Percentiles rank a stretch among this genome's conserved stretches.
Evolutionary conservation across 2,113 vertebrate species (phyloP).

Genomic region (Myrmophylax atrothorax): DNA sequence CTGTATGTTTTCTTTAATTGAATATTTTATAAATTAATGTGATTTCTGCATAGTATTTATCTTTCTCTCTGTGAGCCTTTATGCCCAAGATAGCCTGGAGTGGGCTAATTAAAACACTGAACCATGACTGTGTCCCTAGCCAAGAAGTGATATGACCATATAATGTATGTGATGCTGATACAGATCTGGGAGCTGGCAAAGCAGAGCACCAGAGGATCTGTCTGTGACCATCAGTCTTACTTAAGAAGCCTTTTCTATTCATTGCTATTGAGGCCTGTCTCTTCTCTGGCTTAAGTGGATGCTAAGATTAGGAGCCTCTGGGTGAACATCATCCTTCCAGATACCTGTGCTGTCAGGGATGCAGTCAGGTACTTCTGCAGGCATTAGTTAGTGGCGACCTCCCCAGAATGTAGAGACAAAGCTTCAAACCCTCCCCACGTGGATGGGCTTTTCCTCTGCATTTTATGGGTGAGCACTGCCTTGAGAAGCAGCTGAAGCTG

Average conservation of each 20-base stretch:
- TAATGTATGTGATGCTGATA: constrained; percentile 48
- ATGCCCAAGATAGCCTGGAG: constrained; percentile 25
- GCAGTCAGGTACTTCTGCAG: not conserved
- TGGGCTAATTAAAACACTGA: constrained; percentile 56
- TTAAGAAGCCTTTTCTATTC: constrained; percentile 50
- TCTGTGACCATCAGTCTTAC: constrained; percentile 46
- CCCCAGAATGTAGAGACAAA: not conserved
- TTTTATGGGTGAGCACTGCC: not conserved
- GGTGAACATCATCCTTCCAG: constrained; percentile 30
- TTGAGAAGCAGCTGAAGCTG: not conserved
- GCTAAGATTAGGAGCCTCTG: constrained; percentile 27
- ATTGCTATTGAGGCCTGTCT: constrained; percentile 37
- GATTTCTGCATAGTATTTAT: constrained; percentile 31
- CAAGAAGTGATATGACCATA: not conserved
- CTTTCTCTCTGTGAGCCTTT: constrained; percentile 30
- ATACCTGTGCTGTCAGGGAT: not conserved
- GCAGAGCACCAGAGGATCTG: constrained; percentile 41
- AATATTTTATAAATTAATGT: constrained; percentile 53
- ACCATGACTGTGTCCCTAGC: constrained; percentile 30
- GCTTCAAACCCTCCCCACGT: accelerated
- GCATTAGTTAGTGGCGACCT: not conserved
- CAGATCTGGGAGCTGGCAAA: not conserved
- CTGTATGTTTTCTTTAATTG: constrained; percentile 60
- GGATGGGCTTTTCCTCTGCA: not conserved
- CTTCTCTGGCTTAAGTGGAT: constrained; percentile 46